Evolutionary conservation across 1,140 invertebrate species (phyloP), one percentile per base, ranked within the genome.

Genomic region (Araneus ventricosus): DNA sequence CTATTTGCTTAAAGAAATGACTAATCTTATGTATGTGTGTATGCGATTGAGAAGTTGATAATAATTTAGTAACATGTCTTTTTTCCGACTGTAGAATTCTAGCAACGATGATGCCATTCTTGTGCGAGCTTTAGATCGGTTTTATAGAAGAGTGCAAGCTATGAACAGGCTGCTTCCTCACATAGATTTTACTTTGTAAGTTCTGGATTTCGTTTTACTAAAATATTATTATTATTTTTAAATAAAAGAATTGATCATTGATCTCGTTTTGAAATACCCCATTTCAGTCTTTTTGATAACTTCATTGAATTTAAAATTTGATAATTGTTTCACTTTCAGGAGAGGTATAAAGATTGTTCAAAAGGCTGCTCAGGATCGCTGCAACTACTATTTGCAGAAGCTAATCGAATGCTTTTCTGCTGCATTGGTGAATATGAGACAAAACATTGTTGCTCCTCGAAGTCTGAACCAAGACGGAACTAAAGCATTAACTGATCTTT

Each of bases 111-210:
- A 98, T 75, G 97, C 97, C 57, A 97, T 99, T 88, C 96, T 99
- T 91, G 98, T 99, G 0, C 96, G 98, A 95, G 98, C 98, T 20
- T 95, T 99, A 57, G 99, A 99, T 96, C 96, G 98, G 94, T 98
- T 99, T 94, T 98, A 99, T 95, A 96, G 98, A 57, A 96, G 98
- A 94, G 95, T 99, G 34, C 97, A 98, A 95, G 98, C 98, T 1
- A 98, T 99, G 97, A 98, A 98, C 94, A 98, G 97, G 92, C 96
- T 99, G 4, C 97, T 98, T 80, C 96, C 96, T n/a, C 96, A 96
- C 90, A 95, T 95, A 88, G 96, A 96, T 94, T 96, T 98, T 95
- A 96, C 97, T 52, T 96, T 96, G 96, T 97, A 96, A 95, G 96
- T 96, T 87, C 4, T 67, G 8, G 10, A 67, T 14, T 67, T n/a